Evolutionary conservation across 1,140 invertebrate genomes (phyloP).

Genomic region (Pseudomyrmex gracilis): DNA sequence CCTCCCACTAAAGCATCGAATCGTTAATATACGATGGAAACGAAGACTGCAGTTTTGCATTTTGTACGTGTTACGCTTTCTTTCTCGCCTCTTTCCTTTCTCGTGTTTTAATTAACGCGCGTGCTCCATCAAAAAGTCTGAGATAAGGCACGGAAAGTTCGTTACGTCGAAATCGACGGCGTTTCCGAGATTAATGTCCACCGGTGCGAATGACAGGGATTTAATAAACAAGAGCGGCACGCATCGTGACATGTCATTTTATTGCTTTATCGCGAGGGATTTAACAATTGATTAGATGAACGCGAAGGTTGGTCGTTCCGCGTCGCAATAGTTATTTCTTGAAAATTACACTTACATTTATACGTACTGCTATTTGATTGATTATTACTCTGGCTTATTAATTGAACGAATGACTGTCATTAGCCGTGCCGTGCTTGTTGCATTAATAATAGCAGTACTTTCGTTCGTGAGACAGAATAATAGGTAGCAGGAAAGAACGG

Average conservation of each 20-base stretch:
- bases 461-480: conserved; percentile 10
- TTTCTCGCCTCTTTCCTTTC: not conserved
- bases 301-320: not conserved
- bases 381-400: conserved; percentile 35
- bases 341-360: conserved; percentile 24
- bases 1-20: conserved; percentile 67
- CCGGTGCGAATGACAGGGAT: conserved; percentile 50
- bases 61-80: conserved; percentile 20
- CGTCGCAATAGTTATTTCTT: conserved; percentile 2
- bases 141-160: conserved; percentile 51
- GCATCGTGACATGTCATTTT: conserved; percentile 13
- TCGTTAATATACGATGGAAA: conserved; percentile 63
- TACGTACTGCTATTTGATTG: conserved; percentile 20
- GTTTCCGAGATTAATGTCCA: conserved; percentile 38
- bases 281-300: conserved; percentile 45
- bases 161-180: conserved; percentile 45
- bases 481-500: conserved; percentile 10
- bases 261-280: conserved; percentile 26
- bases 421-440: conserved; percentile 17
- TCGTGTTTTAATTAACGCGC: conserved; percentile 38
- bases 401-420: conserved; percentile 42
- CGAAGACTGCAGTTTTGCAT: conserved; percentile 57
- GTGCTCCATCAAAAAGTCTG: conserved; percentile 24
- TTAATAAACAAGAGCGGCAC: conserved; percentile 23
- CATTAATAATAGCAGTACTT: conserved; percentile 29